A percentile compares a stretch with the other conserved stretches of the same genome.
Evolutionary conservation across 2,888 invertebrate genomes (phyloP).

Genomic region (Congeria kusceri): DNA sequence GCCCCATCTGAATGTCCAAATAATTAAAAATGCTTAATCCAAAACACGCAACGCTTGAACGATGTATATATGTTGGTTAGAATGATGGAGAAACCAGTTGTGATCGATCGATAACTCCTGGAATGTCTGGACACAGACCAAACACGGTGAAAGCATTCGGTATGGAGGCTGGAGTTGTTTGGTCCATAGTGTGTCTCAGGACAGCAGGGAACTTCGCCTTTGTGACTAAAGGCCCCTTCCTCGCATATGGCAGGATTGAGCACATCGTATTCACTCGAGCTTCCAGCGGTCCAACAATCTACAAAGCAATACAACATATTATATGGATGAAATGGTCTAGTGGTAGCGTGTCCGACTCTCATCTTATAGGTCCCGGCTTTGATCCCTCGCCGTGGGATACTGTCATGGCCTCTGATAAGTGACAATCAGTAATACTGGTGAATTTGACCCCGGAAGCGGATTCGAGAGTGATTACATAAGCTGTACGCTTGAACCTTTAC

Average conservation of each 20-base stretch:
- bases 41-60: too few species aligned
- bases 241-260: slow-evolving; percentile 12
- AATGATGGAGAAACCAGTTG: slow-evolving; percentile 11
- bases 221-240: neutral
- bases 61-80: slow-evolving; percentile 8
- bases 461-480: too few species aligned
- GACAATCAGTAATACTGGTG: too few species aligned
- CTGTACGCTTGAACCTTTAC: too few species aligned
- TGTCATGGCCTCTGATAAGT: too few species aligned
- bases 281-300: slow-evolving; percentile 25
- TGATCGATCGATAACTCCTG: slow-evolving; percentile 13
- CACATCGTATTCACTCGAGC: neutral
- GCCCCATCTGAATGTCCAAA: too few species aligned
- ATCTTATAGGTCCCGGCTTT: too few species aligned
- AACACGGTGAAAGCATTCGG: slow-evolving; percentile 13
- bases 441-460: too few species aligned
- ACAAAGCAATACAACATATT: neutral
- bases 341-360: too few species aligned
- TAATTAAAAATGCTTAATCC: too few species aligned
- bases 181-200: slow-evolving; percentile 19
- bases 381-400: too few species aligned
- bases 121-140: slow-evolving; percentile 16
- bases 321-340: too few species aligned
- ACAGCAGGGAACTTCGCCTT: slow-evolving; percentile 34
- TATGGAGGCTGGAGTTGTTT: slow-evolving; percentile 17